Percentiles rank a stretch among this genome's conserved stretches.
Evolutionary conservation across 2,888 invertebrate species (phyloP).

Genomic region (Agonopterix heracliana): DNA sequence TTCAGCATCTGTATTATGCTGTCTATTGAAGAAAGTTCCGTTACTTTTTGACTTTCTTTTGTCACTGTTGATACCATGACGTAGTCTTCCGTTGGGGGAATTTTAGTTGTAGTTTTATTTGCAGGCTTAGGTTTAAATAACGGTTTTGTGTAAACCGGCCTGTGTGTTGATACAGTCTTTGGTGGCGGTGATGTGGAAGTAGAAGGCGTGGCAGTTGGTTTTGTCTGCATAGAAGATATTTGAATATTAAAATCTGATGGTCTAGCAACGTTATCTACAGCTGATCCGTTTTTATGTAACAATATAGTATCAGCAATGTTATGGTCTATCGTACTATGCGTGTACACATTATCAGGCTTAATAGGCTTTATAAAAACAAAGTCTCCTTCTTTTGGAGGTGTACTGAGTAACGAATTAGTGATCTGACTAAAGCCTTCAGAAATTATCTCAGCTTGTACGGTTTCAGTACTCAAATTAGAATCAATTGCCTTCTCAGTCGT

Average conservation of each 20-base stretch:
- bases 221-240: constrained; percentile 67
- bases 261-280: constrained; percentile 67
- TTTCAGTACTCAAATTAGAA: constrained; percentile 46
- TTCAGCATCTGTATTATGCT: constrained; percentile 81
- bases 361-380: constrained; percentile 45
- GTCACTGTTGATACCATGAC: constrained; percentile 75
- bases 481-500: constrained; percentile 33
- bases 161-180: constrained; percentile 56
- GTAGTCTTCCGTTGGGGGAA: constrained; percentile 67
- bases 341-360: constrained; percentile 48
- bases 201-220: constrained; percentile 51
- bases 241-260: constrained; percentile 71
- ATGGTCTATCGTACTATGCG: constrained; percentile 77
- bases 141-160: constrained; percentile 63
- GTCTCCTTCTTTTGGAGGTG: constrained; percentile 63
- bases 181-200: constrained; percentile 44
- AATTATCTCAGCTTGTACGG: constrained; percentile 63
- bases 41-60: constrained; percentile 59
- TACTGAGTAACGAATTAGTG: constrained; percentile 65
- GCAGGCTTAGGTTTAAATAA: constrained; percentile 74
- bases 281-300: constrained; percentile 73
- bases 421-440: constrained; percentile 76
- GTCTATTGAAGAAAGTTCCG: constrained; percentile 62
- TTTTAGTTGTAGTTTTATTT: constrained; percentile 23
- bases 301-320: constrained; percentile 79